Evolutionary conservation across 2,797 vertebrate species (phyloP).

Genomic region (Epinephelus awoara): DNA sequence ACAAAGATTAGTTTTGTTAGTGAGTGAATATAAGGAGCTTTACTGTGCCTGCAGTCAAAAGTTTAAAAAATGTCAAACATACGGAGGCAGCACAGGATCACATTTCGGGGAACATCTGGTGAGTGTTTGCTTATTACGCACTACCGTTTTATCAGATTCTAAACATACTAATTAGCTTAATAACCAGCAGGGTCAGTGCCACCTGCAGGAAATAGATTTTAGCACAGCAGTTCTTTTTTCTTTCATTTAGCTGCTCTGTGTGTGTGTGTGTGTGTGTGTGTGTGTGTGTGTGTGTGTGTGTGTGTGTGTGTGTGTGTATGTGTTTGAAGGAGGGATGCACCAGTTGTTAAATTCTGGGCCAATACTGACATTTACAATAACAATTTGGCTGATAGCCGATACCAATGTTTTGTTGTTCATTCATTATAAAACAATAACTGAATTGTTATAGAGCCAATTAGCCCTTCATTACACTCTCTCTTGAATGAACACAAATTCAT

Average conservation of each 20-base stretch:
- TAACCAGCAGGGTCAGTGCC: constrained; percentile 4
- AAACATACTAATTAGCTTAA: background rate
- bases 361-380: too few relatives aligned
- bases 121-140: constrained; percentile 8
- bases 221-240: background rate
- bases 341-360: too few relatives aligned
- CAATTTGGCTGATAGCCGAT: too few relatives aligned
- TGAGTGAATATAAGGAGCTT: background rate
- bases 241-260: background rate
- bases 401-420: too few relatives aligned
- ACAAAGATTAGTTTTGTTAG: background rate
- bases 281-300: background rate
- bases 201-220: constrained; percentile 1
- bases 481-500: too few relatives aligned
- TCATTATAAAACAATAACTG: too few relatives aligned
- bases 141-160: background rate
- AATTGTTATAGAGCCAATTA: too few relatives aligned
- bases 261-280: background rate
- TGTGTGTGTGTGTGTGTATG: background rate
- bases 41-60: background rate
- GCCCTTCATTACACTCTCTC: too few relatives aligned
- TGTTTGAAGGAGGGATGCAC: background rate
- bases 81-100: background rate
- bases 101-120: background rate
- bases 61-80: background rate